Evolutionary conservation across 2,888 invertebrate species (phyloP), one percentile per base, ranked within the genome.

Genomic region (Caenorhabditis macrosperma): DNA sequence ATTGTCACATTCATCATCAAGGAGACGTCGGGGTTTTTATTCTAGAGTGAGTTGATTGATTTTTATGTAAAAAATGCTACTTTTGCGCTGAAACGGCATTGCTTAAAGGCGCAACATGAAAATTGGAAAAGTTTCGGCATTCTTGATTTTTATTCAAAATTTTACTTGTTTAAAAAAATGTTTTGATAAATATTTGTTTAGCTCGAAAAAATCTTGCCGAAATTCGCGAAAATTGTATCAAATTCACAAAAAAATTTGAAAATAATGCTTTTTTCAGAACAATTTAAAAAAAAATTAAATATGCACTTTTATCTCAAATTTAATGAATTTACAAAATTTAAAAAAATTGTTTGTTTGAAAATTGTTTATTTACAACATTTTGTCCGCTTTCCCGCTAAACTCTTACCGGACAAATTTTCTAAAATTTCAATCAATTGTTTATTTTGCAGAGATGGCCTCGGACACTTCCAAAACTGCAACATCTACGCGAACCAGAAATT

Each of bases 401-500:
- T n/a, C n/a, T n/a, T n/a, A n/a, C n/a, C n/a, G n/a, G n/a, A n/a
- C n/a, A n/a, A n/a, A n/a, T n/a, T n/a, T n/a, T n/a, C n/a, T n/a
- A n/a, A n/a, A n/a, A n/a, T 46, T 22, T 63, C 22, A 28, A 22
- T n/a, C n/a, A 22, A 30, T 30, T 61, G 28, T 20, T 17, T 7
- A 28, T 57, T 20, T 82, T 82, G 9, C 64, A 86, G 85, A 78
- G 77, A 84, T 52, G 87, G 85, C 4, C 80, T 82, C 94, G 98
- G 98, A 48, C 99, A 97, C 91, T 99, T 99, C 91, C 97, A 99
- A 92, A 95, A 95, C 74, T 98, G 98, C 91, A 96, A 99, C 92
- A 99, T 99, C 88, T 98, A 98, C 92, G 96, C 97, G 92, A 99
- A 99, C 92, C 94, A 97, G 90, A 98, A 98, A 91, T 97, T 97